These are phyloP conservation scores for Trileptium ribeirensis DNA, from an alignment of 2,888 invertebrate genomes.

Conservation along the genomic window DNA sequence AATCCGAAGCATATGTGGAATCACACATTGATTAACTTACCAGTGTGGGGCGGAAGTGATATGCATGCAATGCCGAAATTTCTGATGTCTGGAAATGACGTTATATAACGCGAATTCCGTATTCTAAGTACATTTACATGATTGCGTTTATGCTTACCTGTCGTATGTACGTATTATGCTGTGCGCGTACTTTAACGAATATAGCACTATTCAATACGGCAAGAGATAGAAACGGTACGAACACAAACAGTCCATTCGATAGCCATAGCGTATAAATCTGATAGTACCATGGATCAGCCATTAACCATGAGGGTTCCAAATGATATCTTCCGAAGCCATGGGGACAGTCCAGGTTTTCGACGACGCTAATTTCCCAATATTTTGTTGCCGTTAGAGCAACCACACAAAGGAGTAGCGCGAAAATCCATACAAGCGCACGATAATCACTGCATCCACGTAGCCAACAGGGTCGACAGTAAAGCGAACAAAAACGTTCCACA, in stretches of 20 bases:
- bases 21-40: no score
- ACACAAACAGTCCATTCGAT: constrained; percentile 85
- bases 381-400: neutral
- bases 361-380: constrained; percentile 4
- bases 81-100: no score
- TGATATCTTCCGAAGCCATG: neutral
- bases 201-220: constrained; percentile 84
- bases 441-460: neutral
- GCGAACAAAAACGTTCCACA: neutral
- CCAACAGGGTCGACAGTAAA: neutral
- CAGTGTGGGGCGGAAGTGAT: no score
- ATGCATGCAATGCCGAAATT: no score
- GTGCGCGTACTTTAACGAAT: constrained; percentile 22
- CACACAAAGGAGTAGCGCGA: neutral
- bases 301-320: neutral
- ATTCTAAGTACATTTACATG: no score
- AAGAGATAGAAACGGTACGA: constrained; percentile 78
- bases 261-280: constrained; percentile 84
- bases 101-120: no score
- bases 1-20: no score
- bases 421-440: neutral
- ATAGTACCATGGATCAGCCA: constrained; percentile 46
- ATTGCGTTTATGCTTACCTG: neutral
- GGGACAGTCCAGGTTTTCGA: neutral
- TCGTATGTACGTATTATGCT: neutral